Percentiles rank a stretch among this genome's conserved stretches.
These are phyloP conservation scores for Tenthredo notha DNA, from an alignment of 2,888 invertebrate genomes.

Conservation along the genomic window DNA sequence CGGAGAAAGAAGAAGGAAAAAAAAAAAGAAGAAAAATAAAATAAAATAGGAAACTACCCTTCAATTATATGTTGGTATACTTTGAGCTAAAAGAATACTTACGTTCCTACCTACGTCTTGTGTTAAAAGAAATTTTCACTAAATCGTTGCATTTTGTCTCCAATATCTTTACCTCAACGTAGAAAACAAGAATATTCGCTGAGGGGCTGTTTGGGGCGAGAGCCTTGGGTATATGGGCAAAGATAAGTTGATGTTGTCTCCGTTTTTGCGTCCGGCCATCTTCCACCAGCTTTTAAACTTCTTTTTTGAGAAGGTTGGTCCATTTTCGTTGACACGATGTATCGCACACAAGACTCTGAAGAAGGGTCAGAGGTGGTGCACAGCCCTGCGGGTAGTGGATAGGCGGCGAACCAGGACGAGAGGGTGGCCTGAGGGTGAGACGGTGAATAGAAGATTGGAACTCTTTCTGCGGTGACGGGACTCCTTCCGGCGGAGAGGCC, in stretches of 20 bases:
- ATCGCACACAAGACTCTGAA: conserved; percentile 51
- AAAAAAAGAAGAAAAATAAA: neutral
- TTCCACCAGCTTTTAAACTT: conserved; percentile 63
- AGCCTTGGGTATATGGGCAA: neutral
- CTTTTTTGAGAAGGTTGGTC: conserved; percentile 54
- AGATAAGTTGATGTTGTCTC: conserved; percentile 55
- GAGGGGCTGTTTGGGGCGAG: conserved; percentile 4
- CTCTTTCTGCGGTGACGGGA: conserved; percentile 76
- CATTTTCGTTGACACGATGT: conserved; percentile 54
- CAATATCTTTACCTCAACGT: neutral
- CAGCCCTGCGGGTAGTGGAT: conserved; percentile 17
- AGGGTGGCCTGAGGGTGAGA: conserved; percentile 55
- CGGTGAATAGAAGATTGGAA: conserved; percentile 78
- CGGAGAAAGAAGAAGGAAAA: neutral
- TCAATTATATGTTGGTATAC: neutral
- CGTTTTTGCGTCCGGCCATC: conserved; percentile 66
- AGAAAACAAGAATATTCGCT: conserved; percentile 4
- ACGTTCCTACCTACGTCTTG: neutral
- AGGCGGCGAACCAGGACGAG: conserved; percentile 48
- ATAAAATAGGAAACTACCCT: neutral
- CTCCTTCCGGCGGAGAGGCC: conserved; percentile 75
- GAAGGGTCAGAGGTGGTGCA: conserved; percentile 47
- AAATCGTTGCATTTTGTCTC: neutral
- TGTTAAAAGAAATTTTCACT: neutral
- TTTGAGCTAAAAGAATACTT: neutral